Percentiles rank a stretch among this genome's conserved stretches.
Evolutionary conservation across 2,888 invertebrate species (phyloP).

Genomic region (Leucoptera coffeella): DNA sequence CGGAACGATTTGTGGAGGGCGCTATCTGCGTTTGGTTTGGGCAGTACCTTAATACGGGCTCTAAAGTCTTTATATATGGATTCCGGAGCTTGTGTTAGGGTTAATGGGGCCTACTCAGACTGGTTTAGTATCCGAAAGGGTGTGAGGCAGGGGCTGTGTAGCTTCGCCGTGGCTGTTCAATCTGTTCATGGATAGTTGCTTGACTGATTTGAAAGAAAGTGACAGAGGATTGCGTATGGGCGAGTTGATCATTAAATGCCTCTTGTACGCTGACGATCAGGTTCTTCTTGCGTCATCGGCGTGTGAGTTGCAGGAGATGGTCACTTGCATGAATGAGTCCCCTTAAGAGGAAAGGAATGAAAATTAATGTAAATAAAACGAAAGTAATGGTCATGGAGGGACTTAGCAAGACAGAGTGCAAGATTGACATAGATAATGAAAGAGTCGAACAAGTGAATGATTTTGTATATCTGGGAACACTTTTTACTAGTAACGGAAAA

Average conservation of each 20-base stretch:
- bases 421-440: neutral
- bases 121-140: conserved; percentile 1
- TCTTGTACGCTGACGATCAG: conserved; percentile 1
- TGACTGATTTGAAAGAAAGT: neutral
- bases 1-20: neutral
- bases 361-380: conserved; percentile 1
- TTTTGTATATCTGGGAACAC: too few relatives aligned
- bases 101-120: neutral
- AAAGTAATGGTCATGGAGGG: conserved; percentile 1
- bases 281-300: conserved; percentile 1
- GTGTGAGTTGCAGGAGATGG: neutral
- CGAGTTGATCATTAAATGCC: neutral
- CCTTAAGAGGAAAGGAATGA: conserved; percentile 1
- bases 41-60: neutral
- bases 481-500: too few relatives aligned
- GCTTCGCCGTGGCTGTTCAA: conserved; percentile 1
- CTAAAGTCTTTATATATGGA: neutral
- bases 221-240: neutral
- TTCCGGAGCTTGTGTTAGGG: conserved; percentile 1
- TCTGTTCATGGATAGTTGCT: conserved; percentile 2
- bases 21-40: neutral
- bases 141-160: conserved; percentile 1
- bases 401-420: neutral
- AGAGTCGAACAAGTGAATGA: neutral
- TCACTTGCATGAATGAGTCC: neutral